phyloP scores from a whole-genome alignment of 2,797 vertebrate genomes.

The Myotis planiceps region DNA sequence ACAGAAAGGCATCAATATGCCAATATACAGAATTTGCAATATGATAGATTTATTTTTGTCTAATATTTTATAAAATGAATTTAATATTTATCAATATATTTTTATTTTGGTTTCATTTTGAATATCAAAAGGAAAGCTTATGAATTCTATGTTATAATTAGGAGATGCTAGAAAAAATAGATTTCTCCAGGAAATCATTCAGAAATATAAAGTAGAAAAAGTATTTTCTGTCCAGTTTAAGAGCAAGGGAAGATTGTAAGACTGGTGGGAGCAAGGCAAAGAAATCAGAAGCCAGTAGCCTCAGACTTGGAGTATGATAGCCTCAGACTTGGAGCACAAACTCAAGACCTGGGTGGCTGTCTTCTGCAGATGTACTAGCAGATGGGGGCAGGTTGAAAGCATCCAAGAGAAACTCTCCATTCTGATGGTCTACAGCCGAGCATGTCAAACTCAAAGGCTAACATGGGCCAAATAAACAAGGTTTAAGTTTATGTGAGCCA shows the following conservation, averaged over 20 bases:
- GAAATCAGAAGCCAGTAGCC: neutral
- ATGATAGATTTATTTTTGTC: neutral
- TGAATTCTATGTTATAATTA: neutral
- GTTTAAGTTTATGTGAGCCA: too few species aligned
- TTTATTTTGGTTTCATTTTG: neutral
- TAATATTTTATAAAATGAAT: neutral
- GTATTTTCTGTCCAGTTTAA: neutral
- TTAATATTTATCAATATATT: neutral
- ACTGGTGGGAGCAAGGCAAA: neutral
- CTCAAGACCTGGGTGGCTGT: fast-evolving
- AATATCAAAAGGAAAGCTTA: neutral
- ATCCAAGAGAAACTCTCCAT: neutral
- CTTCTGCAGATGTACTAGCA: neutral
- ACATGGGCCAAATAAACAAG: too few species aligned
- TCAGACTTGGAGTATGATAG: neutral
- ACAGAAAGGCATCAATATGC: neutral
- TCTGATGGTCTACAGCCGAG: too few species aligned
- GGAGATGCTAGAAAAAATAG: neutral
- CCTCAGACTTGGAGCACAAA: neutral
- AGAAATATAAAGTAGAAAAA: neutral
- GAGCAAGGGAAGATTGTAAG: neutral
- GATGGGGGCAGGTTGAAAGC: neutral
- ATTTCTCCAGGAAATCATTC: neutral
- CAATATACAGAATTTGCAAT: neutral
- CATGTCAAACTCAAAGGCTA: too few species aligned